Base-by-base conservation (phyloP, 2,113 vertebrate genomes). In the Melanerpes aurifrons region DNA sequence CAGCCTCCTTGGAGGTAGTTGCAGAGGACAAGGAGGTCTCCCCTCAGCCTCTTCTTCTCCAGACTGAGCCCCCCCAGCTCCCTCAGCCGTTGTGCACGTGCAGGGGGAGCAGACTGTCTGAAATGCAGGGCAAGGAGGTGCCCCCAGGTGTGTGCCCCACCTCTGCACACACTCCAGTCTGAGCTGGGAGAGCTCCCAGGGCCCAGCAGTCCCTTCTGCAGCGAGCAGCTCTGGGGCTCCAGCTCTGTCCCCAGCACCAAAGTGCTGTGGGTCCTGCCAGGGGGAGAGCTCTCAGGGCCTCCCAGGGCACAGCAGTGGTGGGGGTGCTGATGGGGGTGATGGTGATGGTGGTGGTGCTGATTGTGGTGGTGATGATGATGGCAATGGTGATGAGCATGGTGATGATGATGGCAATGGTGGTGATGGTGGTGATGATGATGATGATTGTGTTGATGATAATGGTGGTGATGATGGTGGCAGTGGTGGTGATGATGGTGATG, bases 121-220 rank as follows among this genome's bases (percentile, higher is more conserved):
- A 48, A 71, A n/a, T 9, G 5, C 63, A 58, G 59, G 43, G 59
- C 17, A 69, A 24, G 47, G 47, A 57, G 71, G 59, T 61, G 54
- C 71, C 43, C 4, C 1, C 58, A 75, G 62, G 47, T 15, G 9
- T 22, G 32, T 35, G 48, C 43, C 54, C 67, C 13, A 0, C 14
- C 58, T 26, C 29, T 71, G 28, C 35, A 4, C 68, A 43, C 31
- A 1, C 66, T 61, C 31, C 21, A 2, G 6, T 53, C 43, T 47
- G 19, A 0, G 15, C 9, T 4, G 26, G 56, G n/a, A 48, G 35
- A 32, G 26, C 15, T 0, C 7, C 2, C 0, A 2, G 14, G 32
- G 12, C 13, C 47, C 40, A 22, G 6, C 21, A 4, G 5, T n/a
- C 4, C 0, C 20, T 59, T 15, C 53, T 64, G 56, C 3, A 1